Evolutionary conservation across 2,888 invertebrate genomes (phyloP), one percentile per base, ranked within the genome.

Genomic region (Cryptocephalus primarius): DNA sequence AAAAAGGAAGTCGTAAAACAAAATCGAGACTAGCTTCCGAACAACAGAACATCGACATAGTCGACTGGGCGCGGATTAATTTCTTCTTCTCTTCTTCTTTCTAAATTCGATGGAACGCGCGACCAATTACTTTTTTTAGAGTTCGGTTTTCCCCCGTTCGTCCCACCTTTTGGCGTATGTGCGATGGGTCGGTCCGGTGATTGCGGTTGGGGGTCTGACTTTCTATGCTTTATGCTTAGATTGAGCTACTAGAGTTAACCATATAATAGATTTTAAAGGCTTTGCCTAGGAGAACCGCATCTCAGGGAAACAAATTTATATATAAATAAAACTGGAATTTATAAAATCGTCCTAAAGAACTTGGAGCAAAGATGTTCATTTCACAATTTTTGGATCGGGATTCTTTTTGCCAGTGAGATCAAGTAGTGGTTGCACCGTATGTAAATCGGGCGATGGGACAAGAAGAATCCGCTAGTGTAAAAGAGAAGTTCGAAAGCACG

Each of bases 1-100:
- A 54, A 56, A 56, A 56, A 52, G 57, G 53, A 57, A 56, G 54
- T 55, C 51, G 52, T 51, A 53, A 55, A 56, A 53, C 53, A 53
- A 57, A 57, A 53, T 46, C 43, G 50, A 51, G 49, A 51, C 52
- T 55, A 51, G 55, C 53, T 56, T 56, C 53, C 57, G 55, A 57
- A 51, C 55, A 55, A 55, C 49, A 52, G 54, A 53, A 52, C 49
- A 49, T 49, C 55, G 57, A 52, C 47, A 57, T 56, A 54, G 49
- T 53, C 51, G 54, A 54, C 47, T 57, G 48, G 55, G 45, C 52
- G 45, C 50, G 50, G 48, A 47, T 54, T 53, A 52, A 51, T 56
- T 53, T 53, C 48, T 51, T 47, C 47, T 41, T 22, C 22, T 22
- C 22, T 22, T 22, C 22, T 22, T 22, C 22, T 22, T 22, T 22